phyloP scores from a whole-genome alignment of 2,888 invertebrate species.

The Nomada goodeniana region DNA sequence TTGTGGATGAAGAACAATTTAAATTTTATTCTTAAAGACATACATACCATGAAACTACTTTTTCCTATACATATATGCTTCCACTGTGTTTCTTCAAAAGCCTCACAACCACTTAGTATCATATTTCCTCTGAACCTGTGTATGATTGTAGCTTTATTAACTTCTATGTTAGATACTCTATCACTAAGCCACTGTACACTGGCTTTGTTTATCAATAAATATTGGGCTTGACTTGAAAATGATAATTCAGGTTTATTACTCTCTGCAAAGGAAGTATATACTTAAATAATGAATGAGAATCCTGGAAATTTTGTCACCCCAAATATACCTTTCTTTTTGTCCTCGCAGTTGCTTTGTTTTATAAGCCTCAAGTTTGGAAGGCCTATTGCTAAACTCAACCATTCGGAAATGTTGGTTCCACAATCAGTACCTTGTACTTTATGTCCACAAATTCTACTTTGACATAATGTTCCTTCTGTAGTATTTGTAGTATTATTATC shows the following conservation, averaged over 20 bases:
- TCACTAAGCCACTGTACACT: conserved; percentile 90
- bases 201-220: conserved; percentile 91
- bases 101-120: conserved; percentile 89
- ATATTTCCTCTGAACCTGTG: conserved; percentile 96
- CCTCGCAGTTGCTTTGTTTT: conserved; percentile 85
- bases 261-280: conserved; percentile 62
- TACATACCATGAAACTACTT: conserved; percentile 87
- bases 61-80: conserved; percentile 88
- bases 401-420: conserved; percentile 91
- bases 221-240: conserved; percentile 94
- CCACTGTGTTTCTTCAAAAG: conserved; percentile 93
- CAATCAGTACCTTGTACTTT: conserved; percentile 92
- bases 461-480: conserved; percentile 86
- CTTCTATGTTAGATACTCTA: conserved; percentile 85
- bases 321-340: conserved; percentile 44
- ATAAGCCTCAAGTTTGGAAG: conserved; percentile 89
- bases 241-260: conserved; percentile 85
- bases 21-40: conserved; percentile 1
- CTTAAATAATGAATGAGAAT: conserved; percentile 5
- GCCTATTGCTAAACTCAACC: conserved; percentile 91
- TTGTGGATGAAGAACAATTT: conserved; percentile 16
- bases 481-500: conserved; percentile 77
- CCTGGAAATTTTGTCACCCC: conserved; percentile 2
- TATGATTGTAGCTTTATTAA: conserved; percentile 87
- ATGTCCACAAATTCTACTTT: conserved; percentile 94